phyloP scores from a whole-genome alignment of 2,797 vertebrate species.

The Astyanax mexicanus region DNA sequence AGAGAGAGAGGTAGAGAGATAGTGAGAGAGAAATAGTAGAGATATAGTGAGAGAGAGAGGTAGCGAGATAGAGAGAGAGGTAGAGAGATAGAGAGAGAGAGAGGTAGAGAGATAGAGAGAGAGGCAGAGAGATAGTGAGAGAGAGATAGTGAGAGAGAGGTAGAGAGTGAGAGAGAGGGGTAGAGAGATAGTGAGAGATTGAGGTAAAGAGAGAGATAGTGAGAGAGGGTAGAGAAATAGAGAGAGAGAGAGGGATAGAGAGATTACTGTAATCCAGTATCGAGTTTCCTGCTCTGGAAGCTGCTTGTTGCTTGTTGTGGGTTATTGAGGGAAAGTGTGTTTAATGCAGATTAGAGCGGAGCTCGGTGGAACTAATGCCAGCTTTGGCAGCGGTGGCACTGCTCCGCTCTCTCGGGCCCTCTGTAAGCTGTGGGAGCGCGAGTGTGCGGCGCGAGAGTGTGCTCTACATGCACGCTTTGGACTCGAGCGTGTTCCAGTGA shows the following conservation, averaged over 20 bases:
- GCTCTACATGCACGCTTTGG: slow-evolving; percentile 26
- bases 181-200: too few species aligned
- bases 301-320: slow-evolving; percentile 65
- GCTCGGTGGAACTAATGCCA: slow-evolving; percentile 49
- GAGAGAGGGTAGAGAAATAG: slow-evolving; percentile 10
- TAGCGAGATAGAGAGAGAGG: too few species aligned
- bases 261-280: slow-evolving; percentile 70
- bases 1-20: too few species aligned
- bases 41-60: too few species aligned
- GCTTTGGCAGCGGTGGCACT: slow-evolving; percentile 33
- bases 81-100: too few species aligned
- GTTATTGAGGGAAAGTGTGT: slow-evolving; percentile 71
- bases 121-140: too few species aligned
- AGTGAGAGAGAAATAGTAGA: too few species aligned
- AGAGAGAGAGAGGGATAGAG: slow-evolving; percentile 36
- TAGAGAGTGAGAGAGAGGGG: too few species aligned
- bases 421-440: background rate
- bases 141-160: too few species aligned
- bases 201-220: too few species aligned
- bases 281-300: slow-evolving; percentile 68
- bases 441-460: slow-evolving; percentile 23
- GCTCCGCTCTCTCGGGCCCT: slow-evolving; percentile 31
- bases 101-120: too few species aligned
- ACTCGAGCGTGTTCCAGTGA: slow-evolving; percentile 26
- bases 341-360: slow-evolving; percentile 71